Conservation (phyloP, 2,113 vertebrate genomes). For the Tricholaema leucomelas region DNA sequence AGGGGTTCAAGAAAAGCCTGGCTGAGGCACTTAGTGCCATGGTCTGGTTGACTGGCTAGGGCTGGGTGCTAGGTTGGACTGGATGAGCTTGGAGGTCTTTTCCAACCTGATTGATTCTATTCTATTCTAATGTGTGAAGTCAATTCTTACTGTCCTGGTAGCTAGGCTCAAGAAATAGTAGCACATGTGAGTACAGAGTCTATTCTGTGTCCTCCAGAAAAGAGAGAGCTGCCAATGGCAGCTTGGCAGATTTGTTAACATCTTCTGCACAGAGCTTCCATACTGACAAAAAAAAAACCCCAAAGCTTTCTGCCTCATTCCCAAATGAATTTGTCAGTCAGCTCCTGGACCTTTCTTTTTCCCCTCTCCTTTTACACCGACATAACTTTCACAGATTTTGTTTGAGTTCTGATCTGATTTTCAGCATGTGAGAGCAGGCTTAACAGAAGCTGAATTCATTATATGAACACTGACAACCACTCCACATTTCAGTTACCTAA, state of each 20-base stretch:
- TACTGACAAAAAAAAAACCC: neutral
- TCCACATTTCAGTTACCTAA: neutral
- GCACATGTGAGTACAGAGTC: rapidly evolving
- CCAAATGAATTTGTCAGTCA: neutral
- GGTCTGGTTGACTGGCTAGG: no score
- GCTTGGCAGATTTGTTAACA: neutral
- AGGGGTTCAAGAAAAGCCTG: no score
- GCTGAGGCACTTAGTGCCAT: no score
- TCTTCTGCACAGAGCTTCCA: neutral
- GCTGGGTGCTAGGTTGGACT: no score
- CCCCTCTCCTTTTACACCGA: neutral
- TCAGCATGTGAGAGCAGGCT: neutral
- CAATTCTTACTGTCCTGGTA: neutral
- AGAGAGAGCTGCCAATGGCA: neutral
- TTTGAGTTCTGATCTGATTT: neutral
- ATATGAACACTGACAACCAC: neutral
- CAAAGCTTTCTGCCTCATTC: neutral
- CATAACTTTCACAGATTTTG: neutral
- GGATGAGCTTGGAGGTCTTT: no score
- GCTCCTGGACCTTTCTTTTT: neutral
- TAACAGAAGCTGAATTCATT: neutral
- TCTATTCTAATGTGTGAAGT: no score
- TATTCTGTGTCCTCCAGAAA: neutral
- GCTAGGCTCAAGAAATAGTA: neutral
- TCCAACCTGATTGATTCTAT: no score